Evolutionary conservation across 1,140 invertebrate genomes (phyloP).

Genomic region (Magallana ariakensis): DNA sequence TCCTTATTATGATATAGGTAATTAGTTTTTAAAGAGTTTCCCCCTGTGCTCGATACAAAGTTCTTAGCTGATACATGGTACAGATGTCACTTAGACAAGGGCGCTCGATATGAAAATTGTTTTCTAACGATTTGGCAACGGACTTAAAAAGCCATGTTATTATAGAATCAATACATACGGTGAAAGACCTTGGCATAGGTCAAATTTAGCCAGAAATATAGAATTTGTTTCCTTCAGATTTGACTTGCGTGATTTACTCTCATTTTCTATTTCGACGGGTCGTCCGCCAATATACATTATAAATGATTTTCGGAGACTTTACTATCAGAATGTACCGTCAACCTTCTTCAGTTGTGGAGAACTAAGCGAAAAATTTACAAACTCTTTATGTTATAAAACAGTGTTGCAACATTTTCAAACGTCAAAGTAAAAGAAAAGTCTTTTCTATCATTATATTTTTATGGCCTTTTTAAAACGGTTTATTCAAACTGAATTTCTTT

Average conservation of each 20-base stretch:
- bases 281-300: no score
- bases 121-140: conserved; percentile 21
- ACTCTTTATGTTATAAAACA: no score
- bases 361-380: no score
- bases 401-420: no score
- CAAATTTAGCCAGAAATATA: not conserved
- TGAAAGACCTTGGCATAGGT: conserved; percentile 22
- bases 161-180: not conserved
- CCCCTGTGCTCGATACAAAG: not conserved
- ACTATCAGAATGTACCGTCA: no score
- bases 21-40: conserved; percentile 6
- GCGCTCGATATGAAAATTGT: conserved; percentile 7
- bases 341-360: no score
- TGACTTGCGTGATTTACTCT: conserved; percentile 20
- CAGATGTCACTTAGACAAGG: not conserved
- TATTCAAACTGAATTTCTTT: no score
- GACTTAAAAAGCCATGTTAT: not conserved
- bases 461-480: no score
- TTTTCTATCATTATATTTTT: no score
- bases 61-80: conserved; percentile 7
- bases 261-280: not conserved
- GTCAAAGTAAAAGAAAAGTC: no score
- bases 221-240: not conserved
- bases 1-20: not conserved
- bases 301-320: no score